Conservation (phyloP, 2,797 vertebrate genomes). For the Chelonia mydas region DNA sequence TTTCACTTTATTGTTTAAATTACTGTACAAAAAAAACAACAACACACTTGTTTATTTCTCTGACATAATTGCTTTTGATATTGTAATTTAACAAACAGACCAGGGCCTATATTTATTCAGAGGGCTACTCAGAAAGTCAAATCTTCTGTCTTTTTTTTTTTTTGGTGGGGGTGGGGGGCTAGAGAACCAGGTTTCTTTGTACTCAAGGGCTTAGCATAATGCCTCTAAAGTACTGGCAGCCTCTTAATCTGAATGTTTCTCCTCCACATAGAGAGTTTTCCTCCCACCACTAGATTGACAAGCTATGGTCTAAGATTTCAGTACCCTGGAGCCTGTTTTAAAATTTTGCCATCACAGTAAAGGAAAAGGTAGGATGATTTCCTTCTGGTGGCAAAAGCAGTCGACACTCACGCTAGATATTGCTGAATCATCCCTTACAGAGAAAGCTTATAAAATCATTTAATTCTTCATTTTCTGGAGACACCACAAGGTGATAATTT, state of each 20-base stretch:
- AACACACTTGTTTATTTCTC: background rate
- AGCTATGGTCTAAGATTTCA: background rate
- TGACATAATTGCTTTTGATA: fast-evolving
- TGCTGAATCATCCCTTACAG: background rate
- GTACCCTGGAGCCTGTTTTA: background rate
- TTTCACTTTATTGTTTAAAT: fast-evolving
- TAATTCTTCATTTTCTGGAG: background rate
- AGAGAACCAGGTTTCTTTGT: background rate
- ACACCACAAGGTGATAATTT: background rate
- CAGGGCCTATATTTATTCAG: background rate
- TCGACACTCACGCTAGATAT: background rate
- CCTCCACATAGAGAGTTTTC: background rate
- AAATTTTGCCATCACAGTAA: fast-evolving
- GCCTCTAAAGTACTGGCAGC: background rate
- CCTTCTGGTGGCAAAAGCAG: background rate
- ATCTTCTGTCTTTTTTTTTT: fast-evolving
- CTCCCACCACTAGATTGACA: fast-evolving
- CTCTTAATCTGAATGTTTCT: fast-evolving
- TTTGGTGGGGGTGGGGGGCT: fast-evolving
- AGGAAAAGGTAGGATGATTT: background rate
- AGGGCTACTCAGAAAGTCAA: fast-evolving
- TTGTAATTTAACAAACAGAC: background rate
- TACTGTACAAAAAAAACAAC: fast-evolving
- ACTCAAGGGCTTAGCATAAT: background rate
- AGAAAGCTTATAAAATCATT: background rate